Percentiles rank a stretch among this genome's conserved stretches.
phyloP scores from a whole-genome alignment of 2,888 invertebrate species.

The Hemithea aestivaria region DNA sequence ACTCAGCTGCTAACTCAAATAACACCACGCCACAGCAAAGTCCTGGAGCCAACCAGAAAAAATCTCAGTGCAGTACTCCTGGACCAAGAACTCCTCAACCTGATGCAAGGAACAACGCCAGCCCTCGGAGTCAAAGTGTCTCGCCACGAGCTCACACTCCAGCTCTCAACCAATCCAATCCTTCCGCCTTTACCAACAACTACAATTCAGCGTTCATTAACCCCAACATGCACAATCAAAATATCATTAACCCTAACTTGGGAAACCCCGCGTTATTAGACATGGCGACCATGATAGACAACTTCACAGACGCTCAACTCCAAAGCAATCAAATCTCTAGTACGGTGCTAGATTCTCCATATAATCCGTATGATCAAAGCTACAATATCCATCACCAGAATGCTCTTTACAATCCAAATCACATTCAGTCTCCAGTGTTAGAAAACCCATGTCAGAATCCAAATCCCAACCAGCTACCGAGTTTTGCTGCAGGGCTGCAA shows the following conservation, averaged over 20 bases:
- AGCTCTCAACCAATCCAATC: conserved; percentile 58
- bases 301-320: conserved; percentile 86
- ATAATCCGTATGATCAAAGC: conserved; percentile 81
- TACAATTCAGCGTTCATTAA: conserved; percentile 71
- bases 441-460: conserved; percentile 59
- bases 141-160: conserved; percentile 75
- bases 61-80: conserved; percentile 53
- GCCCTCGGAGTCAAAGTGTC: conserved; percentile 74
- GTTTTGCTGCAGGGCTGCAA: conserved; percentile 62
- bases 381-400: conserved; percentile 84
- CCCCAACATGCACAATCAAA: conserved; percentile 66
- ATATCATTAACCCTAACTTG: conserved; percentile 69
- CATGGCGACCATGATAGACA: conserved; percentile 88
- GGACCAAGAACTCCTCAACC: conserved; percentile 67
- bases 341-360: conserved; percentile 87
- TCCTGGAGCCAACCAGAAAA: conserved; percentile 61
- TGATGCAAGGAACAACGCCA: conserved; percentile 61
- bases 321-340: conserved; percentile 93
- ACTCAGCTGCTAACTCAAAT: conserved; percentile 48
- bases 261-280: conserved; percentile 81
- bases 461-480: conserved; percentile 65
- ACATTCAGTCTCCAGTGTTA: conserved; percentile 74
- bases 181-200: conserved; percentile 59
- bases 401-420: conserved; percentile 77
- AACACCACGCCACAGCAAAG: conserved; percentile 54